These are phyloP conservation scores for Agrochola litura DNA, from an alignment of 2,888 invertebrate genomes.

Conservation along the genomic window DNA sequence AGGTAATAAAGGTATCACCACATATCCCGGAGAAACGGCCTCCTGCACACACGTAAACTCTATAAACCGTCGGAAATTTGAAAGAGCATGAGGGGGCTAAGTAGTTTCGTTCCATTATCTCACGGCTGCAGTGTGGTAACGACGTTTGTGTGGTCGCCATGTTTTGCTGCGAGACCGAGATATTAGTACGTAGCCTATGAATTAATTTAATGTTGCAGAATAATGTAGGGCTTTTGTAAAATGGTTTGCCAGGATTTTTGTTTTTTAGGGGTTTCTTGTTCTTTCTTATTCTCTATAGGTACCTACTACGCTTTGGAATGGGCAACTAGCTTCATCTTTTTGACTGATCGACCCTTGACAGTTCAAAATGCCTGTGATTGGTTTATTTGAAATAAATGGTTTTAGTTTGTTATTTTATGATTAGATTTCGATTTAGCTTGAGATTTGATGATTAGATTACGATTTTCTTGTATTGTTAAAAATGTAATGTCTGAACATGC, in stretches of 20 bases:
- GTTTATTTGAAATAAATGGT: no score
- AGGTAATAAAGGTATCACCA: conserved; percentile 51
- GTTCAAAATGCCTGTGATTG: no score
- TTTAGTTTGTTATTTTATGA: not conserved
- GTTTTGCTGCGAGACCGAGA: conserved; percentile 21
- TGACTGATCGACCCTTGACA: no score
- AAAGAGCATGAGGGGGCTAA: conserved; percentile 66
- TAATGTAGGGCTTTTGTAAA: not conserved
- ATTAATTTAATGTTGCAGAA: not conserved
- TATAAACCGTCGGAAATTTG: conserved; percentile 60
- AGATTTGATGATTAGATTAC: not conserved
- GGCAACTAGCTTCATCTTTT: no score
- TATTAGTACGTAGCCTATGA: not conserved
- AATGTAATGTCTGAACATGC: no score
- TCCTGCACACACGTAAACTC: conserved; percentile 39
- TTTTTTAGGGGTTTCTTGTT: no score
- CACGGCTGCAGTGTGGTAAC: conserved; percentile 66
- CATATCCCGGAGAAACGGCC: conserved; percentile 32
- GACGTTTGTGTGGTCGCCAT: conserved; percentile 57
- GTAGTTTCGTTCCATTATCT: conserved; percentile 70
- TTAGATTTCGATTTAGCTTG: not conserved
- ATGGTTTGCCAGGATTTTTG: not conserved
- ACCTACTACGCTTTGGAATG: no score
- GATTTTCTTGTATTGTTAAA: not conserved
- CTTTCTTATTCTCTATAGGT: no score